Base-by-base conservation (phyloP, 2,888 invertebrate genomes). In the Caradrina kadenii region DNA sequence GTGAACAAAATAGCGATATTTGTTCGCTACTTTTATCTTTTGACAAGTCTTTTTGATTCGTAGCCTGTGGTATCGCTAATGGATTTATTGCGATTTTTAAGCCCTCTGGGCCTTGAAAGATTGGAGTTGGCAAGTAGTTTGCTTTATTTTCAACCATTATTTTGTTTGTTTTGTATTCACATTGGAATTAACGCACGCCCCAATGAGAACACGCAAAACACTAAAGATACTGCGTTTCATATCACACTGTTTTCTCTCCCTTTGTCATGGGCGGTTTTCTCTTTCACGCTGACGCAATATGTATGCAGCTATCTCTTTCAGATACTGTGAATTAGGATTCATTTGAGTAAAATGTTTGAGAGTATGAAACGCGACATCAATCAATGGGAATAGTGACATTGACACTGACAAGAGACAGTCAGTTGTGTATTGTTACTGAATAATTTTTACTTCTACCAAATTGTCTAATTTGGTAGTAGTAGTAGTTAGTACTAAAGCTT, bases 1-100 rank as follows among this genome's bases (percentile, higher is more conserved):
- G 84, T 0, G 77, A 31, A 45, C 91, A 92, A 59, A 77, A 84
- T 26, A 85, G n/a, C 8, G 66, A 45, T 45, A 55, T 66, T 19
- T 73, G 64, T 0, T 71, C 67, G 15, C 26, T 60, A 42, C 45
- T 54, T 31, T 52, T 21, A 48, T 22, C 63, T 63, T 79, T 74
- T 7, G 54, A 10, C 10, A 50, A 45, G 3, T 71, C 77, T 19
- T 55, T 49, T 15, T 60, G 67, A 13, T 31, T 52, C 15, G 45
- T 22, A 5, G 53, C 13, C 17, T 76, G 65, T 19, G 45, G 50
- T 5, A 59, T 35, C 6, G 71, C 85, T 50, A 74, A 85, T 4
- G 85, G 79, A 31, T 83, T 83, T 60, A 83, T 45, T 0, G 67
- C 81, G 54, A 75, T 79, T 63, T 75, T 84, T 13, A 59, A 72